Evolutionary conservation across 2,113 vertebrate species (phyloP), one percentile per base, ranked within the genome.

Genomic region (Aleadryas rufinucha): DNA sequence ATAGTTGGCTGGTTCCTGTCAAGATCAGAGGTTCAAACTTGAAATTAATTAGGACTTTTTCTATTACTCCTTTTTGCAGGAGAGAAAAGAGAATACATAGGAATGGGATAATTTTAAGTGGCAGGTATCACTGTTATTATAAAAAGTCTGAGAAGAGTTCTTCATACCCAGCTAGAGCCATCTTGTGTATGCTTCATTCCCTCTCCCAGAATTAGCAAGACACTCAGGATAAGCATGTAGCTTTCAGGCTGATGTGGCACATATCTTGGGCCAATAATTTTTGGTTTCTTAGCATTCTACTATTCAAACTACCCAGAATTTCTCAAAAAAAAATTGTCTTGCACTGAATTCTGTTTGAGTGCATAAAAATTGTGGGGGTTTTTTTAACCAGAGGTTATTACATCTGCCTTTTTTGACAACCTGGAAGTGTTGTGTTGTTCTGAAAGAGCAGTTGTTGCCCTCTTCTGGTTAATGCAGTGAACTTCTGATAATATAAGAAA

Each of bases 401-500:
- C 2, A 24, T 19, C 26, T 50, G 21, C 35, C 9, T 76, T 54
- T 92, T 92, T 47, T 45, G 54, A 13, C 71, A 72, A 39, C 10
- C 16, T 81, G 42, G 9, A 50, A 18, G 7, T 61, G 35, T 77
- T 68, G 7, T 61, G 35, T 77, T 68, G 9, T 61, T 87, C n/a
- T 78, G 28, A 70, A 71, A 69, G 20, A 68, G 71, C 39, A 49
- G 30, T 37, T 87, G 57, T 91, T 91, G 95, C 95, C 95, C 95
- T 94, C 95, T 95, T 89, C 72, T 95, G 95, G 93, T 91, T 28
- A 71, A 84, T 27, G 8, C 16, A n/a, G 6, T 54, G 33, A 91
- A 84, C 39, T 76, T 66, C 19, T 44, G 26, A 21, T 85, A 83
- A 21, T 49, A 4, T 1, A 26, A 28, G 20, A 26, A 63, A 81